Percentiles rank a stretch among this genome's conserved stretches.
phyloP scores from a whole-genome alignment of 2,113 vertebrate genomes.

The Platanista minor region DNA sequence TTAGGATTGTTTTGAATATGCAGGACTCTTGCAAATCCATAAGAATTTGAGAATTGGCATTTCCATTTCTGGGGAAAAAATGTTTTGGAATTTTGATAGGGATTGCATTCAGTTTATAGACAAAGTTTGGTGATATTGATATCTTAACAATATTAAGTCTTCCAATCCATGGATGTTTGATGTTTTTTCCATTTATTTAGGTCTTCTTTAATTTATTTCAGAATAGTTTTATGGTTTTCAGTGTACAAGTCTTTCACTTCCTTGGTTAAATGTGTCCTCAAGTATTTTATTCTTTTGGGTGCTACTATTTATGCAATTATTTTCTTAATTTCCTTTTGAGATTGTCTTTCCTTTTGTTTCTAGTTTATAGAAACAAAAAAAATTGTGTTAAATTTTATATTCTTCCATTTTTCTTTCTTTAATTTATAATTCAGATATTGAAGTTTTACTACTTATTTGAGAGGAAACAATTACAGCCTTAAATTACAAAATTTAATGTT shows the following conservation, averaged over 20 bases:
- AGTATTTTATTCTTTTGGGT: background rate
- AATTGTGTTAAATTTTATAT: background rate
- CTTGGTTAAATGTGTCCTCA: background rate
- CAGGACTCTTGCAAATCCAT: background rate
- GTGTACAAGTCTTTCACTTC: background rate
- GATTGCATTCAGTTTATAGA: background rate
- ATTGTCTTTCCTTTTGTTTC: background rate
- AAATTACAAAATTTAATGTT: background rate
- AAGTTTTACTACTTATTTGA: background rate
- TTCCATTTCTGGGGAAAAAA: background rate
- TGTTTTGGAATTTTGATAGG: background rate
- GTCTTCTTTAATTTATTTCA: background rate
- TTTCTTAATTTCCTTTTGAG: background rate
- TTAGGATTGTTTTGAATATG: background rate
- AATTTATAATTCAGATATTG: background rate
- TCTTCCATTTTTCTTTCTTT: background rate
- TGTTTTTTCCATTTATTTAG: background rate
- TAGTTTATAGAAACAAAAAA: background rate
- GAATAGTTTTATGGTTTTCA: background rate
- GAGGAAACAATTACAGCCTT: background rate
- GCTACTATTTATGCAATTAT: background rate
- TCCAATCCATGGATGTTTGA: background rate
- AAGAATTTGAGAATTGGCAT: background rate
- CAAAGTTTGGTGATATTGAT: background rate
- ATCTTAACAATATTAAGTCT: background rate